Percentiles rank a stretch among this genome's conserved stretches.
Evolutionary conservation across 2,888 invertebrate genomes (phyloP).

Genomic region (Eristalinus aeneus): DNA sequence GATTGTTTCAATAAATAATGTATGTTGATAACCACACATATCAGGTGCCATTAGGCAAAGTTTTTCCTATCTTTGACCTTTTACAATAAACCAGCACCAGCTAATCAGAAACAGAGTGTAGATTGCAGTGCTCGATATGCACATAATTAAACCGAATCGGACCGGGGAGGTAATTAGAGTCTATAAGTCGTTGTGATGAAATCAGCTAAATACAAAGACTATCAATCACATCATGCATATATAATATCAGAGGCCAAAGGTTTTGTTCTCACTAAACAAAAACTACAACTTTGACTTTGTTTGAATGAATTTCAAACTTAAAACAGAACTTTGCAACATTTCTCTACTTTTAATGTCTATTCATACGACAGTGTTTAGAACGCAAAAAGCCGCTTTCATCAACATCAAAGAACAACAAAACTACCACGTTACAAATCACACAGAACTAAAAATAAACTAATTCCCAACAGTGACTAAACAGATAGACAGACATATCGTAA

Average conservation of each 20-base stretch:
- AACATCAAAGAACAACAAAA: constrained; percentile 23
- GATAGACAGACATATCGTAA: constrained; percentile 25
- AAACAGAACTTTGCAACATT: neutral
- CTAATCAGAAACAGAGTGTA: too few relatives aligned
- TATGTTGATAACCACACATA: too few relatives aligned
- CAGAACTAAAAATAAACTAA: constrained; percentile 49
- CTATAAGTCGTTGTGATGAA: too few relatives aligned
- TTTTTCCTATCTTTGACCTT: too few relatives aligned
- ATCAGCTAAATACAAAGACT: neutral
- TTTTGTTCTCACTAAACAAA: neutral
- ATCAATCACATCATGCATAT: neutral
- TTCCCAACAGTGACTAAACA: constrained; percentile 26
- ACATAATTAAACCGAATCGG: too few relatives aligned
- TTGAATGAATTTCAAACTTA: neutral
- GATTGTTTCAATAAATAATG: too few relatives aligned
- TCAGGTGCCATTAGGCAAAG: too few relatives aligned
- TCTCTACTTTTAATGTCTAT: neutral
- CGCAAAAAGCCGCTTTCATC: constrained; percentile 4
- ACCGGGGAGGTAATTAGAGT: too few relatives aligned
- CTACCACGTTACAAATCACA: constrained; percentile 20
- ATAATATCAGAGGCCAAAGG: neutral
- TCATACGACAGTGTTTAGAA: neutral
- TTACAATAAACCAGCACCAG: too few relatives aligned
- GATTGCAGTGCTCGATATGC: too few relatives aligned
- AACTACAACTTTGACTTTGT: neutral